Conservation (phyloP, 2,888 invertebrate species). For the Pinctada fucata region DNA sequence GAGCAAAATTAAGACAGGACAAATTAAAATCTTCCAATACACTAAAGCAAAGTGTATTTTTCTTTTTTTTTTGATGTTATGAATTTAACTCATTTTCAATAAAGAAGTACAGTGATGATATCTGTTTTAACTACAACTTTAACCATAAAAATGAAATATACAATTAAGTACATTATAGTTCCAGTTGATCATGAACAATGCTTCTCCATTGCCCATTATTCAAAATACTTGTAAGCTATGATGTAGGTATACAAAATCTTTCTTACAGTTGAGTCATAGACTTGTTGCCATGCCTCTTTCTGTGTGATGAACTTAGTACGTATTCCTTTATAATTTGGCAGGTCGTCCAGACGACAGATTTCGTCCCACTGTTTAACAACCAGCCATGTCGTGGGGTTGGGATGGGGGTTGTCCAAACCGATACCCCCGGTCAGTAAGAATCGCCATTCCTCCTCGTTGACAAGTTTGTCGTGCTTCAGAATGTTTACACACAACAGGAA, state of each 20-base stretch:
- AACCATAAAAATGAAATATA: too few species aligned
- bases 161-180: too few species aligned
- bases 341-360: slow-evolving; percentile 75
- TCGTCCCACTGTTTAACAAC: slow-evolving; percentile 84
- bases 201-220: too few species aligned
- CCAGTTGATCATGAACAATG: too few species aligned
- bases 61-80: too few species aligned
- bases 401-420: slow-evolving; percentile 85
- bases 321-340: slow-evolving; percentile 73
- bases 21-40: too few species aligned
- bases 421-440: slow-evolving; percentile 92
- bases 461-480: slow-evolving; percentile 74
- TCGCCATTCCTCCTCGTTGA: slow-evolving; percentile 85
- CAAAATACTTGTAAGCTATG: too few species aligned
- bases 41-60: too few species aligned
- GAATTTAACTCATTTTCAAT: too few species aligned
- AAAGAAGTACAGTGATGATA: too few species aligned
- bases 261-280: slow-evolving; percentile 83
- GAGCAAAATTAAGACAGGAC: too few species aligned
- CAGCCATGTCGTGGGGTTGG: slow-evolving; percentile 90
- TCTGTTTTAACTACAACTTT: too few species aligned
- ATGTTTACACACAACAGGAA: slow-evolving; percentile 78
- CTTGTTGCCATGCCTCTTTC: slow-evolving; percentile 80
- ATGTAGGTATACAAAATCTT: not conserved
- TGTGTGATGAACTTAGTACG: slow-evolving; percentile 73